Base-by-base conservation (phyloP, 1,140 invertebrate genomes). In the Sarcophaga peregrina region DNA sequence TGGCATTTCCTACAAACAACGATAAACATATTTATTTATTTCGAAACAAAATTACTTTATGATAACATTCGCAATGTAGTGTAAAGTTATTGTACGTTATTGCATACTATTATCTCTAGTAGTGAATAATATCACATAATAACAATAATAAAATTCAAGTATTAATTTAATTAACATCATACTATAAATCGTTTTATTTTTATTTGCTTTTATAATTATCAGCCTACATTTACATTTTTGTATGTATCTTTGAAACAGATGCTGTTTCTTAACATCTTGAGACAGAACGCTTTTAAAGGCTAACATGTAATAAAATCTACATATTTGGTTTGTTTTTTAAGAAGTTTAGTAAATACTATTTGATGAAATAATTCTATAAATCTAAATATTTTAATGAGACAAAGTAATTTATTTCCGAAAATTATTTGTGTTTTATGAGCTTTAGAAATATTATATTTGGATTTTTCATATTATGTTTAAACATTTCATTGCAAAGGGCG, bases 11-110 rank as follows among this genome's bases (percentile, higher is more conserved):
- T 68, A 58, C 17, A 47, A 78, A 78, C 47, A 78, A 78, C 75
- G 75, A 78, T 50, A 50, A 50, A 52, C 50, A 50, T 78, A 78
- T n/a, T 78, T 20, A 78, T 50, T 50, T 78, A 76, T 76, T 76
- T 76, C 72, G 1, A 37, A 37, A 76, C n/a, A 48, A 46, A 15
- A 37, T 45, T 74, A 37, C 25, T 37, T 37, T 37, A 75, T 75
- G n/a, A 58, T 58, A 13, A 68, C 20, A 68, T 68, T 68, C 54
- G 6, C n/a, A 10, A 11, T 13, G 11, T 58, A 58, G 54, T 37
- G 25, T n/a, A 58, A n/a, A 10, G 62, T 20, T 58, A 68, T 8
- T 68, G 62, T 68, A 68, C 62, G 62, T 68, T 68, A 68, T 68
- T 68, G 62, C 17, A 68, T 68, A 68, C 62, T 68, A 68, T 68